Evolutionary conservation across 2,113 vertebrate species (phyloP).

Genomic region (Ammospiza nelsoni): DNA sequence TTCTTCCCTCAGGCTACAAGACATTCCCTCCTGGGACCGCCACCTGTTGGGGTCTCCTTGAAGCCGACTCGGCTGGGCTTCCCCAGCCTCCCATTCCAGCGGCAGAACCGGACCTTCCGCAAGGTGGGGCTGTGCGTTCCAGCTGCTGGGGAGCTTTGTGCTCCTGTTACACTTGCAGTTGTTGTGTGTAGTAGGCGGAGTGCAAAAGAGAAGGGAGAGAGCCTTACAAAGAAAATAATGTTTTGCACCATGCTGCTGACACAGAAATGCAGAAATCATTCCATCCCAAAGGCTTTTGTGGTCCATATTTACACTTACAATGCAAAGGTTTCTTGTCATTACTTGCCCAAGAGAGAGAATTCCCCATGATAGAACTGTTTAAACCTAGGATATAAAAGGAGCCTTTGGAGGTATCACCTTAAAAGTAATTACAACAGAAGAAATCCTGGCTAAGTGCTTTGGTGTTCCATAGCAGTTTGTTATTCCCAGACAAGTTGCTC

Average conservation of each 20-base stretch:
- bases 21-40: conserved; percentile 92
- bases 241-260: background rate
- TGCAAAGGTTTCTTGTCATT: background rate
- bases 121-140: conserved; percentile 73
- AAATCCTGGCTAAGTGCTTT: background rate
- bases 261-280: background rate
- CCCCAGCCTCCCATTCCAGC: conserved; percentile 82
- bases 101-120: conserved; percentile 81
- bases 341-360: background rate
- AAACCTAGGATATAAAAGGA: background rate
- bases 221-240: background rate
- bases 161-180: background rate
- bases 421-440: background rate
- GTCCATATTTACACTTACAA: background rate
- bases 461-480: background rate
- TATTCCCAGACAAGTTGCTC: background rate
- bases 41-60: conserved; percentile 91
- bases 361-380: background rate
- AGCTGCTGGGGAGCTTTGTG: background rate
- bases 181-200: background rate
- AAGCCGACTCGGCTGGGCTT: conserved; percentile 85
- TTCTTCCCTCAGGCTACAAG: conserved; percentile 90
- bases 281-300: background rate
- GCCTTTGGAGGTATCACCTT: background rate
- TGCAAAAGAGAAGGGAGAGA: background rate